Conservation (phyloP, 2,797 vertebrate species). For the Somateria mollissima region DNA sequence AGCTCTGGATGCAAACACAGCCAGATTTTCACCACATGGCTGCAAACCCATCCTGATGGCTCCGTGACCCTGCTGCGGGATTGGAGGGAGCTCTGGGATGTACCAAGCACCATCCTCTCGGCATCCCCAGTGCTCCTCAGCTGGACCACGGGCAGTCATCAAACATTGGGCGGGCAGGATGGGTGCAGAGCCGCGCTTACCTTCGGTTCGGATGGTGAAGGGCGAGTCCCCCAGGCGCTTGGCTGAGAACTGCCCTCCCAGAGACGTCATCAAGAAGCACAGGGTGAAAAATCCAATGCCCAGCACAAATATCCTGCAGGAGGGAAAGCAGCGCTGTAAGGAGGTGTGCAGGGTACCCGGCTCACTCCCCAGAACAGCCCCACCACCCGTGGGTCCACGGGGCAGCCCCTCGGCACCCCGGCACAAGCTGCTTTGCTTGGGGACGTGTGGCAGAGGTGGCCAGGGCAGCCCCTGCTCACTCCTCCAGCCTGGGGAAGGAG, state of each 20-base stretch:
- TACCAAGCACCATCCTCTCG: background rate
- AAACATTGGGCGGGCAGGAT: rapidly evolving
- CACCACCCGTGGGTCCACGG: rapidly evolving
- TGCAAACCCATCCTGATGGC: background rate
- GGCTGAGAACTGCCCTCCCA: constrained; percentile 94
- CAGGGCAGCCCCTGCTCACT: background rate
- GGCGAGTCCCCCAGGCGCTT: constrained; percentile 91
- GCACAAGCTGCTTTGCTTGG: rapidly evolving
- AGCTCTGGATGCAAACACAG: background rate
- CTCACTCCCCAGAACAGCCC: background rate
- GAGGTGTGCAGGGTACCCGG: background rate
- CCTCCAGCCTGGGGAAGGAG: background rate
- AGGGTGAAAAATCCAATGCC: constrained; percentile 96
- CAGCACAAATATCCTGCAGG: constrained; percentile 89
- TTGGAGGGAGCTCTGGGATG: background rate
- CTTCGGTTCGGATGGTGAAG: constrained; percentile 93
- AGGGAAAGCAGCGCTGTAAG: constrained; percentile 23
- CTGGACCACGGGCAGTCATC: rapidly evolving
- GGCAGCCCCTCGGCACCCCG: background rate
- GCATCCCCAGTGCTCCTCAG: rapidly evolving
- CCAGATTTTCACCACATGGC: rapidly evolving
- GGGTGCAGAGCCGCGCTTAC: constrained; percentile 51
- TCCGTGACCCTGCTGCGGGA: rapidly evolving
- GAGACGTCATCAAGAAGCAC: constrained; percentile 97
- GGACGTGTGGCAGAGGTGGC: background rate